A percentile compares a stretch with the other conserved stretches of the same genome.
phyloP scores from a whole-genome alignment of 2,113 vertebrate species.

The Maccullochella peelii region DNA sequence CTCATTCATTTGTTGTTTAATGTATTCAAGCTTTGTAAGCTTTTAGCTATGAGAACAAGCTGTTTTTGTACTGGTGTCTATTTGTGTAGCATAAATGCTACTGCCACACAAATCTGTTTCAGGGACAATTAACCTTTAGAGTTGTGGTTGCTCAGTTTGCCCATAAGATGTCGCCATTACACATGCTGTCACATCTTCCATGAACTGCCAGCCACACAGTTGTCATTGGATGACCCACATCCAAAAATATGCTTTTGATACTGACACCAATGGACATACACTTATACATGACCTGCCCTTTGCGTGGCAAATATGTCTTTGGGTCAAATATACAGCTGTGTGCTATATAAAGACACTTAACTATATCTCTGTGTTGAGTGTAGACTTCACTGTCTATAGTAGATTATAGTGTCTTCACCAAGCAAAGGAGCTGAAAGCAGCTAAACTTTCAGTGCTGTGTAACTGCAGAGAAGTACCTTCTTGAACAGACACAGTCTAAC shows the following conservation, averaged over 20 bases:
- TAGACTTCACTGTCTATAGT: not conserved
- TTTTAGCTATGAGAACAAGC: not conserved
- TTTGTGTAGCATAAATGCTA: not conserved
- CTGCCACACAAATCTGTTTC: not conserved
- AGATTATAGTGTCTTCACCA: not conserved
- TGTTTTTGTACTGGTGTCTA: not conserved
- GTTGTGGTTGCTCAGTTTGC: not conserved
- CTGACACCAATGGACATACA: constrained; percentile 17
- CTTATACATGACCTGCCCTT: constrained; percentile 10
- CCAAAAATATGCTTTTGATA: constrained; percentile 42
- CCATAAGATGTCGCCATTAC: constrained; percentile 45
- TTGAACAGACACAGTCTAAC: not conserved
- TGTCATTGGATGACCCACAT: not conserved
- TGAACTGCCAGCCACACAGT: not conserved
- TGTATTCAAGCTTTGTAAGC: too few species aligned
- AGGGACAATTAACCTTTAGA: not conserved
- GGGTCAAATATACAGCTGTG: constrained; percentile 2
- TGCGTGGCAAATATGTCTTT: not conserved
- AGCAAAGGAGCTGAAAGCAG: not conserved
- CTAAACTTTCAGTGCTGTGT: not conserved
- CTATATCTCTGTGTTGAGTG: constrained; percentile 6
- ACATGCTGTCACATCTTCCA: not conserved
- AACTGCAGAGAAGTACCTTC: not conserved
- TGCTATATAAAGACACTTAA: constrained; percentile 21
- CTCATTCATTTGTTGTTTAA: not conserved